These are phyloP conservation scores for Cotesia congregata DNA, from an alignment of 2,888 invertebrate species.

Conservation along the genomic window DNA sequence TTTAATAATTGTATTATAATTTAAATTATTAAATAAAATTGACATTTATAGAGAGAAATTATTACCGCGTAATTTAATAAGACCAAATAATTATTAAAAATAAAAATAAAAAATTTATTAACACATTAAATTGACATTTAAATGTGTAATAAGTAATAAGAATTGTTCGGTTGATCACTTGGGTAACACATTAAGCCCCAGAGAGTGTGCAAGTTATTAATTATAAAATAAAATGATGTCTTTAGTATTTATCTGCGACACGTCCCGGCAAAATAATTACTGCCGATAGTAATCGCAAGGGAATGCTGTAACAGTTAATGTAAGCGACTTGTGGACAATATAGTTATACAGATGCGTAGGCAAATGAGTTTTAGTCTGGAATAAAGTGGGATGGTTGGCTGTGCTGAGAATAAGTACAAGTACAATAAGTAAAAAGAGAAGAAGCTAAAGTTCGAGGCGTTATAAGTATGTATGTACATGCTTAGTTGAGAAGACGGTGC, in stretches of 20 bases:
- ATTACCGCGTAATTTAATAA: background rate
- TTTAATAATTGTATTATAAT: background rate
- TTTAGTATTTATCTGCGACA: constrained; percentile 27
- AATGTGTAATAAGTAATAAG: background rate
- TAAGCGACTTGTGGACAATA: background rate
- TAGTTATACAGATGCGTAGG: background rate
- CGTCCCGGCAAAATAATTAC: background rate
- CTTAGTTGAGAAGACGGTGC: background rate
- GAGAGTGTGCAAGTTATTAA: background rate
- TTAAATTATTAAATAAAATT: background rate
- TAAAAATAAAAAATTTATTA: background rate
- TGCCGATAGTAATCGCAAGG: constrained; percentile 21
- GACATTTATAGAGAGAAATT: background rate
- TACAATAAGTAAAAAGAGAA: constrained; percentile 2
- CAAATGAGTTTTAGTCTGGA: background rate
- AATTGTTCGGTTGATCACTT: background rate
- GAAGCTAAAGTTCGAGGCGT: background rate
- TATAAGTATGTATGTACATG: constrained; percentile 3
- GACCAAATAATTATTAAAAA: background rate
- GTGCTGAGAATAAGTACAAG: background rate
- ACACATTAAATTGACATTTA: background rate
- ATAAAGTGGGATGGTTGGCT: background rate
- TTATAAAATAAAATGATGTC: constrained; percentile 30
- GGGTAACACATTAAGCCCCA: background rate
- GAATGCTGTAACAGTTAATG: constrained; percentile 16